These are phyloP conservation scores for Danio tinwini DNA, from an alignment of 2,797 vertebrate species.

Conservation along the genomic window DNA sequence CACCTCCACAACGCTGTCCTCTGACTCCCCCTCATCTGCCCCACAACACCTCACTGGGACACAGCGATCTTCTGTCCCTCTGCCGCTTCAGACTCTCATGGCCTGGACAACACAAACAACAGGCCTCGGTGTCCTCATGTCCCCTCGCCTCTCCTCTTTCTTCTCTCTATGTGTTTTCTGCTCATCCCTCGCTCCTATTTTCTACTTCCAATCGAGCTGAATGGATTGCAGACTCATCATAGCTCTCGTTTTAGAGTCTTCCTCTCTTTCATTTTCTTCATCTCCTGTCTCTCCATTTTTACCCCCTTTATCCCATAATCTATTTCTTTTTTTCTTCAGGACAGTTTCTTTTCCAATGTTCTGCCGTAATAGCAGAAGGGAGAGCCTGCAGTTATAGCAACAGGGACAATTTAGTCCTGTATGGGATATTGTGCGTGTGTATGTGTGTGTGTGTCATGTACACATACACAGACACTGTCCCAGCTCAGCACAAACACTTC, in stretches of 20 bases:
- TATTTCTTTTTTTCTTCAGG: conserved; percentile 70
- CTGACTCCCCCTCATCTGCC: neutral
- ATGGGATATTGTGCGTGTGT: conserved; percentile 62
- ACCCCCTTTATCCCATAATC: conserved; percentile 67
- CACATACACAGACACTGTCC: conserved; percentile 47
- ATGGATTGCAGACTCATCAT: conserved; percentile 74
- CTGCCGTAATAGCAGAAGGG: conserved; percentile 76
- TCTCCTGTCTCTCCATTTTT: conserved; percentile 52
- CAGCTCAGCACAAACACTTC: conserved; percentile 61
- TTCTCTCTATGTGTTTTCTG: conserved; percentile 52
- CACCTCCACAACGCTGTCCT: neutral
- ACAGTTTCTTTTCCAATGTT: conserved; percentile 77
- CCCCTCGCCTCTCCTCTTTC: conserved; percentile 29
- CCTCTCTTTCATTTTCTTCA: conserved; percentile 62
- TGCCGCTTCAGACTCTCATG: conserved; percentile 19
- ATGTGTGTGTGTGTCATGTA: conserved; percentile 42
- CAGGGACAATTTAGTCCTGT: conserved; percentile 80
- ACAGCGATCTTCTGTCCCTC: conserved; percentile 7
- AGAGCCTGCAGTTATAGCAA: conserved; percentile 64
- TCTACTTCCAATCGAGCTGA: conserved; percentile 59
- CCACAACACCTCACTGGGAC: neutral
- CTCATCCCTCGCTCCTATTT: conserved; percentile 54
- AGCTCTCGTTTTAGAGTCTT: conserved; percentile 52
- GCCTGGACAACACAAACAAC: conserved; percentile 8
- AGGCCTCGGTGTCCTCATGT: conserved; percentile 33